Percentiles rank a stretch among this genome's conserved stretches.
Evolutionary conservation across 2,888 invertebrate species (phyloP).

Genomic region (Spialia ferax): DNA sequence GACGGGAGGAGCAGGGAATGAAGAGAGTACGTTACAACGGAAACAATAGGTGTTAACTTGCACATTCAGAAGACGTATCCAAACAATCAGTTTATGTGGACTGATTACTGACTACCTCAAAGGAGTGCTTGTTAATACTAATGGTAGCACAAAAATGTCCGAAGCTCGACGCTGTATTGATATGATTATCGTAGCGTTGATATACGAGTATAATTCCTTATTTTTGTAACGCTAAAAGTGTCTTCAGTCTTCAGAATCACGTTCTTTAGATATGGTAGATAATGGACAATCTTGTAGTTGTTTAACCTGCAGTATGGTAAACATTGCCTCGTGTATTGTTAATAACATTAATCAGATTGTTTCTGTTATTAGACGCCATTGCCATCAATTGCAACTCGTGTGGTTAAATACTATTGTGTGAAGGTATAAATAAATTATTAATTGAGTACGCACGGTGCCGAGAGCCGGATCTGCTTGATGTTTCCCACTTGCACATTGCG

Average conservation of each 20-base stretch:
- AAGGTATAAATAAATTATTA: constrained; percentile 50
- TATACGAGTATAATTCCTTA: no score
- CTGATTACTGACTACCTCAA: constrained; percentile 58
- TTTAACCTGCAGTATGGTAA: constrained; percentile 50
- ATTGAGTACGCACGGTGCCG: constrained; percentile 41
- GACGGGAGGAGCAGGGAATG: constrained; percentile 5
- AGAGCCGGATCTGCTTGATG: constrained; percentile 41
- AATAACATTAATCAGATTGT: constrained; percentile 58
- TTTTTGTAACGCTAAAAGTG: no score
- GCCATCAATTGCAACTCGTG: constrained; percentile 58
- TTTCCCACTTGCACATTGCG: constrained; percentile 25
- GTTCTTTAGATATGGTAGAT: constrained; percentile 17
- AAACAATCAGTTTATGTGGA: constrained; percentile 58
- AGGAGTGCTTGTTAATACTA: not conserved
- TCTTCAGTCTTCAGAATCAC: no score
- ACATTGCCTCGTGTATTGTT: constrained; percentile 48
- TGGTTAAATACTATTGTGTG: constrained; percentile 37
- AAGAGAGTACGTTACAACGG: constrained; percentile 44
- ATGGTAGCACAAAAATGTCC: not conserved
- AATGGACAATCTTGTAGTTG: constrained; percentile 11
- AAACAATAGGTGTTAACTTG: constrained; percentile 74
- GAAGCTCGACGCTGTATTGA: not conserved
- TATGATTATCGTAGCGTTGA: not conserved
- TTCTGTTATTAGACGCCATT: constrained; percentile 57
- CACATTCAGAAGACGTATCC: constrained; percentile 59